A percentile compares a stretch with the other conserved stretches of the same genome.
Conservation (phyloP, 2,113 vertebrate genomes). For the Seriola rivoliana region DNA sequence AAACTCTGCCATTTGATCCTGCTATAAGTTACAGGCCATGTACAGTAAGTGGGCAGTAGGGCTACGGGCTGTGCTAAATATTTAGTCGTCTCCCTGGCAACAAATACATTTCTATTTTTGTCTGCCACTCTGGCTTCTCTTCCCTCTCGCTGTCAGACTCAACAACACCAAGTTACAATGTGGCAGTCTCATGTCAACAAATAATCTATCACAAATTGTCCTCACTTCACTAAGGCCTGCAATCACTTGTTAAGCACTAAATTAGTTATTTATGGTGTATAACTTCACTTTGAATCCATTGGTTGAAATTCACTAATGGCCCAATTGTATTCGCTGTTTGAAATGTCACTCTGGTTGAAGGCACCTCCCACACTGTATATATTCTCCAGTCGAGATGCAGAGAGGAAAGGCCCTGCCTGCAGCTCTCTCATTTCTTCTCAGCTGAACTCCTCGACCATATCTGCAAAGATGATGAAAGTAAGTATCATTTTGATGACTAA, state of each 20-base stretch:
- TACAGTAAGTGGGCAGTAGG: conserved; percentile 45
- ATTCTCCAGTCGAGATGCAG: conserved; percentile 31
- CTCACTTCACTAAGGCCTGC: background rate
- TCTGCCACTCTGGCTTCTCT: conserved; percentile 8
- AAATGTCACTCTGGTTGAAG: conserved; percentile 47
- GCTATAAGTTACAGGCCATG: conserved; percentile 21
- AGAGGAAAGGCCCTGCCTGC: conserved; percentile 55
- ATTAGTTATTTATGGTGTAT: conserved; percentile 11
- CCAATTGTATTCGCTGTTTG: conserved; percentile 34
- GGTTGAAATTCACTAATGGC: background rate
- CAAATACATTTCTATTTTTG: conserved; percentile 71
- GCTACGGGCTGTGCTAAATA: conserved; percentile 65
- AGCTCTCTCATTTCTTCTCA: conserved; percentile 35
- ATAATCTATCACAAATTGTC: conserved; percentile 19
- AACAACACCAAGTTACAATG: conserved; percentile 27
- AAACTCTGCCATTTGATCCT: conserved; percentile 31
- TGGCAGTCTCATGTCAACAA: conserved; percentile 34
- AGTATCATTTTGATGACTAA: conserved; percentile 42
- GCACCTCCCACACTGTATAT: conserved; percentile 54
- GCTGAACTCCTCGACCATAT: conserved; percentile 22
- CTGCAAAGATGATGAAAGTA: conserved; percentile 70
- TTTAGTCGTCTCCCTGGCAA: conserved; percentile 73
- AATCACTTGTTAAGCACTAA: conserved; percentile 25
- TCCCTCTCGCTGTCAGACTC: conserved; percentile 37
- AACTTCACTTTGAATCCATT: conserved; percentile 24